These are phyloP conservation scores for Heterodera filipjevi DNA, from an alignment of 2,888 invertebrate genomes.

Conservation along the genomic window DNA sequence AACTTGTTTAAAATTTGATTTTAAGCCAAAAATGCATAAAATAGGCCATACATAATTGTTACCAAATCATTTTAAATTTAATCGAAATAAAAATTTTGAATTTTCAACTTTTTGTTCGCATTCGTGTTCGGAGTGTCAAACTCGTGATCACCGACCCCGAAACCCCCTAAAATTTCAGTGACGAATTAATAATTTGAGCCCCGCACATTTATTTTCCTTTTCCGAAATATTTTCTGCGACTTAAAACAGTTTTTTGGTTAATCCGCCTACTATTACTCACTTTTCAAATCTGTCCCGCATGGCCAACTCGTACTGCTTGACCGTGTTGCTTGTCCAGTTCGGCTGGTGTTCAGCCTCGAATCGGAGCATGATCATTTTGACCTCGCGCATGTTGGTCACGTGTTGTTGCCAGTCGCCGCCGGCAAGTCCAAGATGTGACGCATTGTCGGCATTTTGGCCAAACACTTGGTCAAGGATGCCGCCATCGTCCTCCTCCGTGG, in stretches of 20 bases:
- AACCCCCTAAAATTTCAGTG: not conserved
- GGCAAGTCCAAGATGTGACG: not conserved
- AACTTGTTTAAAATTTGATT: no score
- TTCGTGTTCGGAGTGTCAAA: no score
- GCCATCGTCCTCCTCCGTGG: not conserved
- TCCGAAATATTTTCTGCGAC: no score
- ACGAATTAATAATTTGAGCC: not conserved
- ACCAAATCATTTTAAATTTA: no score
- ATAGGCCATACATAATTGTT: no score
- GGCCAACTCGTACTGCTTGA: slow-evolving; percentile 58
- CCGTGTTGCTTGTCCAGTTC: slow-evolving; percentile 53
- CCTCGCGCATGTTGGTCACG: slow-evolving; percentile 47
- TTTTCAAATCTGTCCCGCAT: slow-evolving; percentile 54
- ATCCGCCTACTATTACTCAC: slow-evolving; percentile 30
- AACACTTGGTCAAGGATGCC: not conserved
- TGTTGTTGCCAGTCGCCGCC: not conserved
- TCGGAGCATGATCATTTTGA: slow-evolving; percentile 36
- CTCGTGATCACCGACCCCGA: no score
- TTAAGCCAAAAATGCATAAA: no score
- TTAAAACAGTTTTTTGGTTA: no score
- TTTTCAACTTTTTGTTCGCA: no score
- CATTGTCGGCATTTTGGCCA: not conserved
- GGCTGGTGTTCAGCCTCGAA: slow-evolving; percentile 51
- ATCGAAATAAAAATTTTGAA: no score
- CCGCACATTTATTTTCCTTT: no score